phyloP scores from a whole-genome alignment of 2,888 invertebrate species.

The Lepidochrysops patricia region DNA sequence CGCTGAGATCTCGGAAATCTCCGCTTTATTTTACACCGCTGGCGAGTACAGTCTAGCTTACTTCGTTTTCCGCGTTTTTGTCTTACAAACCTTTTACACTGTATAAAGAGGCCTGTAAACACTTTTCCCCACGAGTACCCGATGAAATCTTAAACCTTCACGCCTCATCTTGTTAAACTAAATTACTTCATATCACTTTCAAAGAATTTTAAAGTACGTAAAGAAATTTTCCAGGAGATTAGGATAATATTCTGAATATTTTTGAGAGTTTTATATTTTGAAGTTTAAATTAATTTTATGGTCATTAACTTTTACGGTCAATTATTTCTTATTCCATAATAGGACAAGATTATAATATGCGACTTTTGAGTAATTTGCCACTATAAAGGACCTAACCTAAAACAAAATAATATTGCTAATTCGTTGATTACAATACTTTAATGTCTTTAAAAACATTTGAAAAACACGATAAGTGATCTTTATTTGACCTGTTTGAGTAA shows the following conservation, averaged over 20 bases:
- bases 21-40: slow-evolving; percentile 30
- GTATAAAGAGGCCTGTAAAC: slow-evolving; percentile 39
- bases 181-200: slow-evolving; percentile 30
- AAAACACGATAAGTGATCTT: no score
- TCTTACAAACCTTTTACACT: slow-evolving; percentile 34
- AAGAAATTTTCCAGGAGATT: slow-evolving; percentile 1
- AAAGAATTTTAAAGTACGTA: slow-evolving; percentile 16
- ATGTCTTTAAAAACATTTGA: no score
- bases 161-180: slow-evolving; percentile 32
- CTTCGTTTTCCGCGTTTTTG: slow-evolving; percentile 38
- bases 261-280: background rate
- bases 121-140: slow-evolving; percentile 38
- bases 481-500: no score
- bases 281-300: background rate
- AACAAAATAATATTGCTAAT: no score
- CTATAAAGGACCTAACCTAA: no score
- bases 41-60: slow-evolving; percentile 31
- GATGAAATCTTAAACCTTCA: slow-evolving; percentile 49
- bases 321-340: background rate
- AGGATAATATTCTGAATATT: slow-evolving; percentile 4
- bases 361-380: no score
- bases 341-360: no score
- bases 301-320: background rate
- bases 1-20: slow-evolving; percentile 38
- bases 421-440: no score